Base-by-base conservation (phyloP, 2,113 vertebrate species). In the Numenius arquata region DNA sequence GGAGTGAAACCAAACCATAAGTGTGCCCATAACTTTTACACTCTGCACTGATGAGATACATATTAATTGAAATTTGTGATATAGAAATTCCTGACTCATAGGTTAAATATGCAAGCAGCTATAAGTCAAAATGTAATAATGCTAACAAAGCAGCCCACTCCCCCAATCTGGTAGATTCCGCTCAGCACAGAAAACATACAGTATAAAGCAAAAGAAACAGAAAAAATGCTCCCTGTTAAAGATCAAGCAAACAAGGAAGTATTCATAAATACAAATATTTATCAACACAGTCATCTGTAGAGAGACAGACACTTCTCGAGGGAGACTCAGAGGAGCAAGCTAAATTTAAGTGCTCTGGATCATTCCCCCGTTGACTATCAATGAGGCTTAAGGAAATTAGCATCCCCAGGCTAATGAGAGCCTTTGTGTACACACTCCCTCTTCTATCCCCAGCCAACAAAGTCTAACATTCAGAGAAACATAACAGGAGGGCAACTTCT, bases 261-360 rank as follows among this genome's bases (percentile, higher is more conserved):
- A 41, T 68, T 79, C 71, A 85, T 77, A 85, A 91, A 88, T 74
- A 85, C 81, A 96, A 96, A 94, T 96, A 91, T 89, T 95, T 97
- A 91, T 91, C 89, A 70, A 30, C 3, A 8, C 26, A 89, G 62
- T 87, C 40, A 75, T 82, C 84, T 65, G 53, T 71, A 79, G 47
- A 92, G 72, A 87, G 81, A 96, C 40, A 93, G 56, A 72, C 62
- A n/a, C 66, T 88, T 93, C 93, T 82, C 4, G 1, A 91, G 89
- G 66, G 85, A 95, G 30, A 43, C 53, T 88, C 30, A 30, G 73
- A 79, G 50, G 17, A 85, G 25, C 22, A 91, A 85, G 34, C 16
- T 89, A 73, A 76, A 89, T 93, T 72, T 76, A 85, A 95, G 85
- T 73, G 53, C 85, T 89, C 32, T 53, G 61, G 76, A 75, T 75